Evolutionary conservation across 2,888 invertebrate species (phyloP), one percentile per base, ranked within the genome.

Genomic region (Bellardia bayeri): DNA sequence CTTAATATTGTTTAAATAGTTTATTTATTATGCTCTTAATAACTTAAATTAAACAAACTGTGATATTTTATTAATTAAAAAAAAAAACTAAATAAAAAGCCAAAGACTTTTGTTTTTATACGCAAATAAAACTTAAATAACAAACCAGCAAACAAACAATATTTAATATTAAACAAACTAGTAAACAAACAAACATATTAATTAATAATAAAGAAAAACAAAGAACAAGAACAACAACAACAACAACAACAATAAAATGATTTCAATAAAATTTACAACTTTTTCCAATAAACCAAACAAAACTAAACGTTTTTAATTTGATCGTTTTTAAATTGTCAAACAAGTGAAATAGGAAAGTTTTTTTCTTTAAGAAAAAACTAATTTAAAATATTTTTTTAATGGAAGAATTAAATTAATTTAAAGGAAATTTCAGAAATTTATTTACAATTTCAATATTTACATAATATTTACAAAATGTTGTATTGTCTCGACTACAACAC

Each of bases 41-140:
- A 58, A 82, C 30, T 68, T 68, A 49, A 82, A 56, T 9, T 9
- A 69, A 79, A 37, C 23, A 58, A 69, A 80, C 80, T 89, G 89
- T 89, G 89, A 89, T 89, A 88, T 79, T 85, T 82, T 75, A 82
- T 75, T 74, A 66, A 58, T 82, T 74, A 45, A 64, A 45, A 81
- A 23, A 45, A 64, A 45, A 81, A 23, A 37, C 42, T 83, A 71
- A 90, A 89, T 90, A 89, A 90, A 90, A 89, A 89, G 88, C 89
- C 86, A 88, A 89, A 88, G 90, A 89, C 89, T 89, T 88, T 88
- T 87, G 89, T 88, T 84, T 85, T 69, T 63, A 83, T 80, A 82
- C 85, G 81, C 63, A 61, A 86, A 66, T 23, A 68, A 45, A 79
- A 49, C 45, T 74, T 56, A 58, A 58, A 63, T 61, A 80, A 49